These are phyloP conservation scores for Epinephelus coioides DNA, from an alignment of 2,797 vertebrate genomes.

Conservation along the genomic window DNA sequence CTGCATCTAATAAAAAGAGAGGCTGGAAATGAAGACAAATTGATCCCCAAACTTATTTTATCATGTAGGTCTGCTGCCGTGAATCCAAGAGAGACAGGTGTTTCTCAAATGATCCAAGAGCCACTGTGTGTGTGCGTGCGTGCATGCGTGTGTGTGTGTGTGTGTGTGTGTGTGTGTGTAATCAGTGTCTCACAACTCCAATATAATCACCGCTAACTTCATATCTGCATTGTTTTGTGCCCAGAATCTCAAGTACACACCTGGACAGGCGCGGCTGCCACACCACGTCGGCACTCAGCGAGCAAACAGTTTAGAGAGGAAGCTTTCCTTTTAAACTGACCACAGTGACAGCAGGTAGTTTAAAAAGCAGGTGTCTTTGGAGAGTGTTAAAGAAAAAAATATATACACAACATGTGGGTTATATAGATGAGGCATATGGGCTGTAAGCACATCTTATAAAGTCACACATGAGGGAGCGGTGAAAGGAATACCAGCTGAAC, in stretches of 20 bases:
- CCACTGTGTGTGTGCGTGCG: slow-evolving; percentile 19
- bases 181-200: slow-evolving; percentile 4
- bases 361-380: slow-evolving; percentile 5
- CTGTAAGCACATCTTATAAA: slow-evolving; percentile 26
- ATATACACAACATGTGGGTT: background rate
- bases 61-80: slow-evolving; percentile 29
- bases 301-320: background rate
- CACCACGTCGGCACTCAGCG: background rate
- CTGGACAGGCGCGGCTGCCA: background rate
- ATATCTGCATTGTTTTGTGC: slow-evolving; percentile 39
- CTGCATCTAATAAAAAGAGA: slow-evolving; percentile 66
- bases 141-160: slow-evolving; percentile 17
- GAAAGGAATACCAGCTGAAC: background rate
- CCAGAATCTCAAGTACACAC: slow-evolving; percentile 34
- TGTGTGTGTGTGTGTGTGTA: slow-evolving; percentile 25
- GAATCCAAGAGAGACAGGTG: slow-evolving; percentile 66
- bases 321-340: background rate
- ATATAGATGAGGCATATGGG: slow-evolving; percentile 5
- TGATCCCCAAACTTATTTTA: slow-evolving; percentile 52
- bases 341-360: background rate
- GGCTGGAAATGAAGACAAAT: slow-evolving; percentile 66
- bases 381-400: slow-evolving; percentile 1
- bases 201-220: slow-evolving; percentile 32
- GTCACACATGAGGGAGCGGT: background rate
- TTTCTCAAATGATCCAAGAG: slow-evolving; percentile 51